A percentile compares a stretch with the other conserved stretches of the same genome.
Evolutionary conservation across 64 coral and sea anemone genomes (phyloP).

Genomic region (Anthopleura sola): DNA sequence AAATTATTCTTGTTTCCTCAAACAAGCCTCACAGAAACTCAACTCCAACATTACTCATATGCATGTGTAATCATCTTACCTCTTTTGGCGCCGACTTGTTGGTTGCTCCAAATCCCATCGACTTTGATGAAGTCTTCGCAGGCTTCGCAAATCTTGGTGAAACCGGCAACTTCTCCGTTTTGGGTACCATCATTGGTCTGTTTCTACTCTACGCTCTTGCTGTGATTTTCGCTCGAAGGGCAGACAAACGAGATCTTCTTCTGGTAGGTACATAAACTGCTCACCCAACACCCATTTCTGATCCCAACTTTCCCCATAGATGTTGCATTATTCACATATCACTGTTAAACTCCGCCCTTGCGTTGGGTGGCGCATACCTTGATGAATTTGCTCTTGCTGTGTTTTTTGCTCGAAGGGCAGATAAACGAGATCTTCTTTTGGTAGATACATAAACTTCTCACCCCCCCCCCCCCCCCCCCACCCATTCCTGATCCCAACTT

Average conservation of each 20-base stretch:
- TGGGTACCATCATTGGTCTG: background rate
- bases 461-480: too few relatives aligned
- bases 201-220: conserved; percentile 33
- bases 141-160: background rate
- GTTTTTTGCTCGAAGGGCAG: conserved; percentile 23
- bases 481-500: background rate
- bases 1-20: background rate
- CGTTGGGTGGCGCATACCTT: too few relatives aligned
- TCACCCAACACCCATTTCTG: background rate
- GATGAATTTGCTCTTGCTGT: conserved; percentile 1
- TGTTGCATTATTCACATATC: too few relatives aligned
- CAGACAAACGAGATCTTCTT: conserved; percentile 34
- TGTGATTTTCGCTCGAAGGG: conserved; percentile 19
- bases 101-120: conserved; percentile 30
- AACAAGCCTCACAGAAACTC: conserved; percentile 44
- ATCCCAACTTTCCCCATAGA: background rate
- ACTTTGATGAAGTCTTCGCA: conserved; percentile 22
- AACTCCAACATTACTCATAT: background rate
- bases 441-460: background rate
- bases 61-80: conserved; percentile 47
- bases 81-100: conserved; percentile 37
- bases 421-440: conserved; percentile 34
- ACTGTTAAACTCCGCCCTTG: too few relatives aligned
- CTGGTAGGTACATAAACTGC: conserved; percentile 13
- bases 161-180: conserved; percentile 1